A percentile compares a stretch with the other conserved stretches of the same genome.
Evolutionary conservation across 2,113 vertebrate genomes (phyloP).

Genomic region (Lathamus discolor): DNA sequence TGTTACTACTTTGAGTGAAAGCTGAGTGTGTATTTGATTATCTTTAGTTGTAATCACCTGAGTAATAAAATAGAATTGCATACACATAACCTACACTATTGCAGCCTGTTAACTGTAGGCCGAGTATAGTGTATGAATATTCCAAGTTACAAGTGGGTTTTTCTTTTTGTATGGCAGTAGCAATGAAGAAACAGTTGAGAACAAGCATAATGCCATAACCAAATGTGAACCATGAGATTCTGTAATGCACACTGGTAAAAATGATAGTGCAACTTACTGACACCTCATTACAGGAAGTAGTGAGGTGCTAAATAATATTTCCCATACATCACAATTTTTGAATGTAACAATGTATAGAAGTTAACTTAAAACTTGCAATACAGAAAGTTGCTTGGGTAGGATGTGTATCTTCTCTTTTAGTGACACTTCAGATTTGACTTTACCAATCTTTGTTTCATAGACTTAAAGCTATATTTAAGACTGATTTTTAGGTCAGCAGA

Average conservation of each 20-base stretch:
- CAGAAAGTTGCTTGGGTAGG: background rate
- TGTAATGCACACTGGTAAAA: background rate
- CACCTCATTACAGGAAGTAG: background rate
- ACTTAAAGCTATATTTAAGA: background rate
- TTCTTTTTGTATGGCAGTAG: background rate
- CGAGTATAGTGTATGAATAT: background rate
- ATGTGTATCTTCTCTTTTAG: background rate
- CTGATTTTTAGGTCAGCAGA: background rate
- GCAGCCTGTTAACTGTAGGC: background rate
- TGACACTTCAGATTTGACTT: background rate
- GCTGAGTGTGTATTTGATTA: background rate
- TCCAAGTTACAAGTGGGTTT: background rate
- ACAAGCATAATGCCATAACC: background rate
- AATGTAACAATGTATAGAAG: background rate
- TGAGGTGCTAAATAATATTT: background rate
- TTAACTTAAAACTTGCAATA: background rate
- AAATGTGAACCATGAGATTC: background rate
- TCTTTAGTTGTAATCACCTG: background rate
- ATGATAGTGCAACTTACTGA: background rate
- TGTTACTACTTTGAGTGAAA: background rate
- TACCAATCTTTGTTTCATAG: background rate
- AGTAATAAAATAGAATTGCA: background rate
- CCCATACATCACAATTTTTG: background rate
- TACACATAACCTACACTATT: no score
- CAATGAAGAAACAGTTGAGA: background rate